Evolutionary conservation across 1,140 invertebrate genomes (phyloP).

Genomic region (Plectus sambesii): DNA sequence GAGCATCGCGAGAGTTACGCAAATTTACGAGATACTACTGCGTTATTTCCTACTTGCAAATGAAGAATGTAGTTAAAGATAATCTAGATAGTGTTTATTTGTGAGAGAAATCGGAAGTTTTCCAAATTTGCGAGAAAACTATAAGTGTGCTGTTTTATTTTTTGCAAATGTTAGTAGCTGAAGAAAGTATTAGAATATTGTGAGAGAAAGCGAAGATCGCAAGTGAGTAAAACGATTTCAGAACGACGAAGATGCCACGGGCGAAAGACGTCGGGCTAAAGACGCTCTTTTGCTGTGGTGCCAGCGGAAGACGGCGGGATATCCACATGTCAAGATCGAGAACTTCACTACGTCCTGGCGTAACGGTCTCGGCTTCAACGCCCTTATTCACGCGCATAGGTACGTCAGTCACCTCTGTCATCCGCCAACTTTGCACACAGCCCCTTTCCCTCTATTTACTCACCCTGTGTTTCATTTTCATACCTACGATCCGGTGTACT

Average conservation of each 20-base stretch:
- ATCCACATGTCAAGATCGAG: constrained; percentile 67
- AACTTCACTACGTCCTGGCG: constrained; percentile 74
- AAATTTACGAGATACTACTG: too few species aligned
- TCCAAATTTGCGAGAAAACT: not conserved
- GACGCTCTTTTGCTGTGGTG: constrained; percentile 96
- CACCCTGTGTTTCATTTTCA: too few species aligned
- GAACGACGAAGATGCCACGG: constrained; percentile 92
- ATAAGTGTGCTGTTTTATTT: not conserved
- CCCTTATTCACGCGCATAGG: constrained; percentile 80
- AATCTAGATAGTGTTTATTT: too few species aligned
- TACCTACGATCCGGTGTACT: too few species aligned
- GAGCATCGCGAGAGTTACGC: too few species aligned
- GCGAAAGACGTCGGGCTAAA: constrained; percentile 96
- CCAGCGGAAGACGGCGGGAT: constrained; percentile 85
- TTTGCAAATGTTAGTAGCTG: not conserved
- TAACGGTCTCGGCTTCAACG: constrained; percentile 86
- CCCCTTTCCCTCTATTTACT: too few species aligned
- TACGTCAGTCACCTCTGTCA: too few species aligned
- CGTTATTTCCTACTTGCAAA: too few species aligned
- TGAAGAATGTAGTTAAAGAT: too few species aligned
- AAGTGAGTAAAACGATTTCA: too few species aligned
- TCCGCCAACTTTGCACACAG: too few species aligned
- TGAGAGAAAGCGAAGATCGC: constrained; percentile 13
- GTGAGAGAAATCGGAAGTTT: constrained; percentile 1
- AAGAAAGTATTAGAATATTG: constrained; percentile 25